Conservation (phyloP, 37 sponge, comb jelly and placozoan species). For the Halichondria panicea region DNA sequence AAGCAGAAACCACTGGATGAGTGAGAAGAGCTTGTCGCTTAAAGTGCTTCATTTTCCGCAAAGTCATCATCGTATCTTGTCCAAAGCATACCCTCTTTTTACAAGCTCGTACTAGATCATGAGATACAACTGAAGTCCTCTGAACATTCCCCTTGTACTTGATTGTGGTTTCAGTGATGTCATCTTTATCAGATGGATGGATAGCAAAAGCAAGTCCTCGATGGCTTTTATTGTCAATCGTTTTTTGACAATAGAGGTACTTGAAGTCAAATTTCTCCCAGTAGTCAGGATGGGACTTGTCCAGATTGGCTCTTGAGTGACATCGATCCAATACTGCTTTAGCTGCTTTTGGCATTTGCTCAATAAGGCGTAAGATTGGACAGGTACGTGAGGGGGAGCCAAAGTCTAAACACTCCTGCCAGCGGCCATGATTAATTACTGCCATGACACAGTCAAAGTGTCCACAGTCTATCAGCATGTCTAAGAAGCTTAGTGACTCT, state of each 20-base stretch:
- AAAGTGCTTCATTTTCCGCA: conserved; percentile 56
- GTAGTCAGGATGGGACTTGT: conserved; percentile 31
- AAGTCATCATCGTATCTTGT: conserved; percentile 14
- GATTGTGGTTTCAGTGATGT: background rate
- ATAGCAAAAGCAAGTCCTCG: background rate
- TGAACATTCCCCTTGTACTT: conserved; percentile 7
- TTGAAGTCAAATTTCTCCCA: conserved; percentile 81
- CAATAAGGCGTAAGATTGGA: conserved; percentile 66
- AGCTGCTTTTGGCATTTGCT: conserved; percentile 73
- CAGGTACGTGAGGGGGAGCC: conserved; percentile 33
- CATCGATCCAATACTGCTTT: conserved; percentile 73
- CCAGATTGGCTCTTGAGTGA: conserved; percentile 5
- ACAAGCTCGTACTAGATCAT: too few relatives aligned
- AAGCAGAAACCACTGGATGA: conserved; percentile 66
- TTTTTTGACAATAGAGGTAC: conserved; percentile 55
- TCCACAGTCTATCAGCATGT: conserved; percentile 42
- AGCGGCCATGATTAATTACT: conserved; percentile 53
- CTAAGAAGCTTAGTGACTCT: conserved; percentile 62
- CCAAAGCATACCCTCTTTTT: conserved; percentile 5
- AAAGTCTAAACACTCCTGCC: conserved; percentile 76
- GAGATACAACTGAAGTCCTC: too few relatives aligned
- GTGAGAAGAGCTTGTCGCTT: conserved; percentile 48
- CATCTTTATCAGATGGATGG: background rate
- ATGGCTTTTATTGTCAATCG: background rate
- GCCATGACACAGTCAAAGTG: conserved; percentile 43